These are phyloP conservation scores for Poeciliopsis occidentalis DNA, from an alignment of 2,113 vertebrate species.

Conservation along the genomic window DNA sequence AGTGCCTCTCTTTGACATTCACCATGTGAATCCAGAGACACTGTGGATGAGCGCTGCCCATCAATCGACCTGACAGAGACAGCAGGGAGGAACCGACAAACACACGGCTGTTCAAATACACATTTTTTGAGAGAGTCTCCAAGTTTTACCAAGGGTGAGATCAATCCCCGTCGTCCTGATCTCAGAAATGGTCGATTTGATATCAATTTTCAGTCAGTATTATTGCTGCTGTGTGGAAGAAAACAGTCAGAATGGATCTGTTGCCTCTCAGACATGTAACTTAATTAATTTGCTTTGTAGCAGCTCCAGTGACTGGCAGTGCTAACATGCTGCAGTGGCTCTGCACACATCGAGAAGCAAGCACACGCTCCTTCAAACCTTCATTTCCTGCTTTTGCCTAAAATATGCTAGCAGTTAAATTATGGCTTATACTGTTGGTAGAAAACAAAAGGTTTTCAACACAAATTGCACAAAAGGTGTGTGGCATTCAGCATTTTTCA, in stretches of 20 bases:
- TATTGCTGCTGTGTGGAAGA: conserved; percentile 37
- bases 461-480: neutral
- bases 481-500: neutral
- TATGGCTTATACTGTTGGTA: neutral
- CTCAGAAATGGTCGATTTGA: conserved; percentile 20
- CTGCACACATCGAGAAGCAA: neutral
- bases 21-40: conserved; percentile 40
- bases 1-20: conserved; percentile 59
- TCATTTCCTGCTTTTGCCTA: neutral
- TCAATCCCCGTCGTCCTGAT: conserved; percentile 6
- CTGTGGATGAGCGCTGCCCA: conserved; percentile 31
- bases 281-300: conserved; percentile 65
- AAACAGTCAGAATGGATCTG: conserved; percentile 52
- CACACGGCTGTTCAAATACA: neutral
- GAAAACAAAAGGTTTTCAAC: neutral
- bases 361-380: neutral
- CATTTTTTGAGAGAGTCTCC: conserved; percentile 2
- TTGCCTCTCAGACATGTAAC: conserved; percentile 59
- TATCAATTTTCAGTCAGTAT: conserved; percentile 57
- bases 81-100: neutral
- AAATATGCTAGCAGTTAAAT: neutral
- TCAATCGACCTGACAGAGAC: conserved; percentile 30
- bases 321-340: conserved; percentile 20
- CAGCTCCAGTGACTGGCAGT: conserved; percentile 54
- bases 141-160: conserved; percentile 1